phyloP scores from a whole-genome alignment of 2,797 vertebrate genomes.

The Gobio occitaniae region DNA sequence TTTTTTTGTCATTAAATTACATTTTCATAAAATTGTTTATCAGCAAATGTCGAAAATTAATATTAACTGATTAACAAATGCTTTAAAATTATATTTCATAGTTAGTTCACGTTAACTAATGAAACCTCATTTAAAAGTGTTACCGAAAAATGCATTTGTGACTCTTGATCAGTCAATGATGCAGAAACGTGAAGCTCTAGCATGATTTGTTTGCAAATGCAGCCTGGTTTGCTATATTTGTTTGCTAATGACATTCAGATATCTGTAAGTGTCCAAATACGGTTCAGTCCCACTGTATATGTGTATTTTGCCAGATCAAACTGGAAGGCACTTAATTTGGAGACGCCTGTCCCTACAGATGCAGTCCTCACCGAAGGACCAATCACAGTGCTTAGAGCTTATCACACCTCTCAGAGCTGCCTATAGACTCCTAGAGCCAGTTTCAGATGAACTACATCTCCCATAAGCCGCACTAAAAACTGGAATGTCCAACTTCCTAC shows the following conservation, averaged over 20 bases:
- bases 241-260: slow-evolving; percentile 17
- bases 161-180: no score
- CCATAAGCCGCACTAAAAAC: slow-evolving; percentile 62
- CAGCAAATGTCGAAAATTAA: not conserved
- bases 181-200: not conserved
- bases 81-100: not conserved
- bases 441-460: slow-evolving; percentile 49
- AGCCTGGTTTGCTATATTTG: not conserved
- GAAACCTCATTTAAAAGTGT: not conserved
- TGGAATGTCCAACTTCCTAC: not conserved
- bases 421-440: slow-evolving; percentile 19
- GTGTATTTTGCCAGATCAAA: not conserved
- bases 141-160: not conserved
- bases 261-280: not conserved
- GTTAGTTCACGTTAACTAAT: not conserved
- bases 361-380: slow-evolving; percentile 36
- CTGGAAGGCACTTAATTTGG: slow-evolving; percentile 23
- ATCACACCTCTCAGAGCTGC: slow-evolving; percentile 49
- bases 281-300: not conserved
- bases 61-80: not conserved
- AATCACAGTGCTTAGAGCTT: slow-evolving; percentile 48
- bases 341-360: not conserved
- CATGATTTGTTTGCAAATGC: not conserved
- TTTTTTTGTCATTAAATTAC: not conserved
- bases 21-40: not conserved